Evolutionary conservation across 2,113 vertebrate genomes (phyloP).

Genomic region (Cyanistes caeruleus): DNA sequence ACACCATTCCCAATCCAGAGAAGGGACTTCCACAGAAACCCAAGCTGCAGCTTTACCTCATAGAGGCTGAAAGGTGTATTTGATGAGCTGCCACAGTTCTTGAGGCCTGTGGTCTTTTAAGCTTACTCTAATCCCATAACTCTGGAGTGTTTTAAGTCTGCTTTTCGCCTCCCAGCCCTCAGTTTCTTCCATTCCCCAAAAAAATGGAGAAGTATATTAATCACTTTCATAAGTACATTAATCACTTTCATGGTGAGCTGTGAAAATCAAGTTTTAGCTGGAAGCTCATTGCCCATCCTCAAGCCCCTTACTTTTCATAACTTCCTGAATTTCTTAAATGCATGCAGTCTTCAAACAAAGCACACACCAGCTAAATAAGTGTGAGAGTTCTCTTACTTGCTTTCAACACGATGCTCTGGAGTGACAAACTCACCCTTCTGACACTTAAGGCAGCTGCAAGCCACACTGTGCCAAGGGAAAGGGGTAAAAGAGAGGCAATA

Average conservation of each 20-base stretch:
- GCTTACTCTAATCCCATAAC: not conserved
- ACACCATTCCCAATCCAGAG: accelerated
- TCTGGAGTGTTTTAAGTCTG: not conserved
- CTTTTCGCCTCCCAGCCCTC: not conserved
- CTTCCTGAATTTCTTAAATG: not conserved
- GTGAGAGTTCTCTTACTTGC: not conserved
- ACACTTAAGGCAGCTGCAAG: not conserved
- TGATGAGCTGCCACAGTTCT: not conserved
- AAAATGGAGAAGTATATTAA: not conserved
- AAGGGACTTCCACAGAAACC: not conserved
- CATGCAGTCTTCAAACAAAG: not conserved
- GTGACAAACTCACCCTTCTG: not conserved
- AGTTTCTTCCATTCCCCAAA: not conserved
- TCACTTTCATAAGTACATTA: not conserved
- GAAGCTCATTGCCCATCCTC: not conserved
- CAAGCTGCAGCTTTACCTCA: accelerated
- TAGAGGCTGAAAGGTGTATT: not conserved
- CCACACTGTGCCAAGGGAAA: not conserved
- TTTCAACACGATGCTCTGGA: not conserved
- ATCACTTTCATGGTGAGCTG: not conserved
- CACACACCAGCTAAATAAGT: not conserved
- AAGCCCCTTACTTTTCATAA: not conserved
- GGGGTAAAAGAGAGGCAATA: not conserved
- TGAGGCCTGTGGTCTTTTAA: not conserved
- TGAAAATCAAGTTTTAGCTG: not conserved